Percentiles rank a stretch among this genome's conserved stretches.
phyloP scores from a whole-genome alignment of 2,797 vertebrate species.

The Lycodopsis pacificus region DNA sequence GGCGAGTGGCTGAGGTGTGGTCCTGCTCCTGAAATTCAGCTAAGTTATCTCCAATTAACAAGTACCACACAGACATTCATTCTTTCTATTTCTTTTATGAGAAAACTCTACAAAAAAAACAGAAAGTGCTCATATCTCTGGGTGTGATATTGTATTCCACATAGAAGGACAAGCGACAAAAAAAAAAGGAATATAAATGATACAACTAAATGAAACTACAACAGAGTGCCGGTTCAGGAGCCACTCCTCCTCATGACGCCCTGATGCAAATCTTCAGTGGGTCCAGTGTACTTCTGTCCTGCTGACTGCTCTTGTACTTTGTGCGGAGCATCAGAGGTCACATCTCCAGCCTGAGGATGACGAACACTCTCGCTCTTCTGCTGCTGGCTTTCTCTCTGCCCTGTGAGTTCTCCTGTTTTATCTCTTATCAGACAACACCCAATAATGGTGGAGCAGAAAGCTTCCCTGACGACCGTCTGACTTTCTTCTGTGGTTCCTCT shows the following conservation, averaged over 20 bases:
- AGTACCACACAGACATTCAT: too few relatives aligned
- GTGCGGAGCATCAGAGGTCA: constrained; percentile 15
- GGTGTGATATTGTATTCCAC: not conserved
- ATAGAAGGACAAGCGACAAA: too few relatives aligned
- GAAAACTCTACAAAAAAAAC: not conserved
- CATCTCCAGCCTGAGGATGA: constrained; percentile 40
- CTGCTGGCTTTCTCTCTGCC: constrained; percentile 32
- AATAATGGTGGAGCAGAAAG: not conserved
- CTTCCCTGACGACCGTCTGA: not conserved
- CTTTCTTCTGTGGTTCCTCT: not conserved
- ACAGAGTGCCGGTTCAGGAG: not conserved
- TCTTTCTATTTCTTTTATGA: too few relatives aligned
- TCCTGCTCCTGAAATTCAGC: too few relatives aligned
- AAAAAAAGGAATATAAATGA: not conserved
- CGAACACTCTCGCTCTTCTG: constrained; percentile 23
- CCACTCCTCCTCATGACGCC: not conserved
- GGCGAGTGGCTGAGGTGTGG: too few relatives aligned
- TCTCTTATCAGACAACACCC: not conserved
- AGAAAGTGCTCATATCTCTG: not conserved
- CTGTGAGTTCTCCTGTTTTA: constrained; percentile 34
- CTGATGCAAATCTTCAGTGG: constrained; percentile 32
- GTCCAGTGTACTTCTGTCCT: constrained; percentile 23
- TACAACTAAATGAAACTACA: not conserved
- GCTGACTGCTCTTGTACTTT: constrained; percentile 10
- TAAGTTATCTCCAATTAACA: too few relatives aligned